These are phyloP conservation scores for Barbus barbus DNA, from an alignment of 2,113 vertebrate genomes.

Conservation along the genomic window DNA sequence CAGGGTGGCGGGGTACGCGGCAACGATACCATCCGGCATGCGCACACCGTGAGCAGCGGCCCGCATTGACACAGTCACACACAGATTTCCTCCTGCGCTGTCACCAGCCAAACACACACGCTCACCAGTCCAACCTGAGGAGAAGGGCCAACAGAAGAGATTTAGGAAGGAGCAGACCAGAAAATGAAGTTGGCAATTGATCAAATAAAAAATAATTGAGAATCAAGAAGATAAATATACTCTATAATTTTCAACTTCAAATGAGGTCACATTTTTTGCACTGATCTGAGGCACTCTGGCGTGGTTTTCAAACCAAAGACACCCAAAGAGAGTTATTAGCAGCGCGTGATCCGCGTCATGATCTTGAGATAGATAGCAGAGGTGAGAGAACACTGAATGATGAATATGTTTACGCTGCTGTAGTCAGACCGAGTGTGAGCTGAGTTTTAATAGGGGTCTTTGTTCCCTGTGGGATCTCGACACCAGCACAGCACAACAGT, in stretches of 20 bases:
- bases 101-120: conserved; percentile 86
- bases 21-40: conserved; percentile 86
- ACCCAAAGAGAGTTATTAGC: conserved; percentile 11
- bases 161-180: neutral
- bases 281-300: neutral
- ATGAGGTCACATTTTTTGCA: neutral
- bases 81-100: conserved; percentile 89
- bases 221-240: neutral
- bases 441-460: conserved; percentile 6
- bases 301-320: conserved; percentile 10
- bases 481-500: neutral
- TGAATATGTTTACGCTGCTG: conserved; percentile 40
- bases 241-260: neutral
- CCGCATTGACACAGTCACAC: conserved; percentile 82
- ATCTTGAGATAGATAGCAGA: conserved; percentile 12
- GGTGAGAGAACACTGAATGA: conserved; percentile 13
- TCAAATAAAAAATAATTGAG: neutral
- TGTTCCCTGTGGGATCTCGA: conserved; percentile 11
- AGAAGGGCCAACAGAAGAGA: neutral
- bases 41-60: conserved; percentile 83
- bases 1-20: conserved; percentile 85
- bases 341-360: neutral
- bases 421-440: conserved; percentile 12
- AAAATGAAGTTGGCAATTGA: neutral
- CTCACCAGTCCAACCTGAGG: conserved; percentile 85